Evolutionary conservation across 2,797 vertebrate species (phyloP).

Genomic region (Danionella dracula): DNA sequence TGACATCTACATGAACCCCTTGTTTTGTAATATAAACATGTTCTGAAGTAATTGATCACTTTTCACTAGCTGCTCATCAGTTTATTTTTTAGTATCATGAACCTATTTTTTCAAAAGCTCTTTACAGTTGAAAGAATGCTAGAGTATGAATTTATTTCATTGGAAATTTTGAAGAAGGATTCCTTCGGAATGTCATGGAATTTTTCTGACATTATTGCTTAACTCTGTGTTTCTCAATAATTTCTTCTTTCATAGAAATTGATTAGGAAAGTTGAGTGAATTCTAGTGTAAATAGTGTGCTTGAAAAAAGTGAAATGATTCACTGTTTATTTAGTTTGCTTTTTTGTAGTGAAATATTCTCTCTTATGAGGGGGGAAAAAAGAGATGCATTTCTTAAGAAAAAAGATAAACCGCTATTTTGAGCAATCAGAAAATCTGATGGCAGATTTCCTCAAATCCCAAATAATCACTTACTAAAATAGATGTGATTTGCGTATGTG

Average conservation of each 20-base stretch:
- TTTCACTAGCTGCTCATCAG: neutral
- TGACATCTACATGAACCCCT: too few relatives aligned
- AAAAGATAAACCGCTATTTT: neutral
- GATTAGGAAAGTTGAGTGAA: too few relatives aligned
- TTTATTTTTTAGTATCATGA: neutral
- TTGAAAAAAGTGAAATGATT: neutral
- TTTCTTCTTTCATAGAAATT: too few relatives aligned
- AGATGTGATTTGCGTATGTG: too few relatives aligned
- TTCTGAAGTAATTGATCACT: neutral
- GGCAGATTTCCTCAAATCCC: too few relatives aligned
- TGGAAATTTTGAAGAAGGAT: neutral
- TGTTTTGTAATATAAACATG: too few relatives aligned
- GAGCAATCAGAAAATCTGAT: neutral
- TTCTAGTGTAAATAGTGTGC: neutral
- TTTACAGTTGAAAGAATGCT: neutral
- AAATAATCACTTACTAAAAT: too few relatives aligned
- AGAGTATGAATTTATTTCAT: neutral
- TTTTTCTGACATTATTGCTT: neutral
- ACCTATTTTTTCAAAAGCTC: neutral
- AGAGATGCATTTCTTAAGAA: neutral
- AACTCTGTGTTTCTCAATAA: neutral
- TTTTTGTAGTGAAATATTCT: too few relatives aligned
- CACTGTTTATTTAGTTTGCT: slow-evolving; percentile 3
- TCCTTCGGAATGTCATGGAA: too few relatives aligned
- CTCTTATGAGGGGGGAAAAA: too few relatives aligned